These are phyloP conservation scores for Panulirus ornatus DNA, from an alignment of 1,140 invertebrate species.

Conservation along the genomic window DNA sequence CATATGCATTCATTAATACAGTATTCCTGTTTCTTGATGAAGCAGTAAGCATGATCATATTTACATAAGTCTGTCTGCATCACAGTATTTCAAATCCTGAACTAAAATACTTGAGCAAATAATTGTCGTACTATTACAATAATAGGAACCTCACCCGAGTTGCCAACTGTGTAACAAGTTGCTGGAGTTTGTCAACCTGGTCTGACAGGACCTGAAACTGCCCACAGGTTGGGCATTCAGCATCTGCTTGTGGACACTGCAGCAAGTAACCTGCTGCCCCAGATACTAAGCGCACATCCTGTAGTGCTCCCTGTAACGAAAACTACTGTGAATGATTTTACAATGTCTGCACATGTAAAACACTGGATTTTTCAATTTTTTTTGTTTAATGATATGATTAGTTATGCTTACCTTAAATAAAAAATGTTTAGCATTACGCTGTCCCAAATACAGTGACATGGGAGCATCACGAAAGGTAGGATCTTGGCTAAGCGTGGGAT, in stretches of 20 bases:
- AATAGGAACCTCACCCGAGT: slow-evolving; percentile 81
- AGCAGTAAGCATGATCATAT: background rate
- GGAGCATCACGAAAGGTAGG: slow-evolving; percentile 58
- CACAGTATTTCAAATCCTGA: no score
- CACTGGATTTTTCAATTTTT: background rate
- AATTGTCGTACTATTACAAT: no score
- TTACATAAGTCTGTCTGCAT: background rate
- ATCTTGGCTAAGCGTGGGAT: slow-evolving; percentile 58
- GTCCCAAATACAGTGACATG: slow-evolving; percentile 90
- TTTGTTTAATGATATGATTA: background rate
- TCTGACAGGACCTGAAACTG: slow-evolving; percentile 82
- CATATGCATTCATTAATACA: background rate
- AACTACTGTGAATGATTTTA: background rate
- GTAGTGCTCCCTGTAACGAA: slow-evolving; percentile 86
- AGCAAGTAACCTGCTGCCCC: slow-evolving; percentile 90
- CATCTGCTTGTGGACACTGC: slow-evolving; percentile 91
- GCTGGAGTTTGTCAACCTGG: slow-evolving; percentile 83
- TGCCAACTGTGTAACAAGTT: slow-evolving; percentile 84
- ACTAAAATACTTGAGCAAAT: no score
- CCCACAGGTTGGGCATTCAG: slow-evolving; percentile 92
- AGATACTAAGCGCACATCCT: slow-evolving; percentile 90
- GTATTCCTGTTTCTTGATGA: no score
- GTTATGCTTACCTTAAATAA: slow-evolving; percentile 87
- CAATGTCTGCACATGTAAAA: background rate
- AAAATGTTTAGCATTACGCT: slow-evolving; percentile 90